Evolutionary conservation across 2,113 vertebrate genomes (phyloP), one percentile per base, ranked within the genome.

Genomic region (Athene noctua): DNA sequence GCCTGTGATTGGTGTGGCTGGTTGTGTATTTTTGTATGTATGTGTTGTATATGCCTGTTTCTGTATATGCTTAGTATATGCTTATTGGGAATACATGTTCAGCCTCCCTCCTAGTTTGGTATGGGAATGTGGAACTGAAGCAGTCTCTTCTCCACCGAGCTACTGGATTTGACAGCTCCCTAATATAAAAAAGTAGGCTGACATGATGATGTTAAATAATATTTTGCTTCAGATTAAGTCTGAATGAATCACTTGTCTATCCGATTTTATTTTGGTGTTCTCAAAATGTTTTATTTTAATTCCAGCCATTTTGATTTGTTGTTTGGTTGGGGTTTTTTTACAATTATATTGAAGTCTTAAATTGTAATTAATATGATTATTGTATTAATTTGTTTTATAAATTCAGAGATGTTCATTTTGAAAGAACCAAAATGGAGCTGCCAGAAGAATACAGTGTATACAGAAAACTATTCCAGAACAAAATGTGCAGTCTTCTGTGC

Each of bases 41-140:
- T n/a, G 4, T 61, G n/a, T n/a, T 62, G 9, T 6, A 15, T 52
- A 25, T 13, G 6, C 16, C 17, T 44, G 5, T 51, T 30, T 68
- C n/a, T 42, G 8, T 3, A 1, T 3, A 3, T 10, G 13, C 9
- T 10, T 12, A 3, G 8, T 3, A 1, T 3, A 3, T 10, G 13
- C 9, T 10, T 12, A 3, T 8, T 63, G 18, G 6, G 13, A 80
- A 83, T 63, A 40, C 13, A 49, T 26, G 34, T 9, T 75, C 57
- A 75, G 17, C 3, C 10, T 66, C 34, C 46, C 23, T 70, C 8
- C 8, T 38, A 10, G 5, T 62, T 80, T 61, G 32, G 20, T 38
- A 47, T 17, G 15, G 26, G 7, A 2, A 58, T n/a, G 9, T 72
- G 30, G 26, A 72, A 2, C 11, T 67, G 23, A 80, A 80, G 21